These are phyloP conservation scores for Alcis repandata DNA, from an alignment of 2,888 invertebrate species.

Conservation along the genomic window DNA sequence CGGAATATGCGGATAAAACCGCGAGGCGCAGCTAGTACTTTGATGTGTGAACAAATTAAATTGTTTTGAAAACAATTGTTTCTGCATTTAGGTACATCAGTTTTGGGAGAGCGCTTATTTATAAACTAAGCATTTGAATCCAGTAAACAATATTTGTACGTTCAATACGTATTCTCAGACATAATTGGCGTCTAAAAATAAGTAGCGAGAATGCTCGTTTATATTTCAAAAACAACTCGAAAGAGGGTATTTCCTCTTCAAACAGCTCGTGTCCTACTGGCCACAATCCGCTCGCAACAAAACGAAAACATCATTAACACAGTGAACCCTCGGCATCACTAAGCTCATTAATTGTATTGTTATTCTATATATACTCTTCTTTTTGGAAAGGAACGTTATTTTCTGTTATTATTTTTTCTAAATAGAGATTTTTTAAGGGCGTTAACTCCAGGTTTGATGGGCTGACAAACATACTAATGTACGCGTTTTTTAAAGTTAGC, in stretches of 20 bases:
- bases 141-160: too few relatives aligned
- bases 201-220: too few relatives aligned
- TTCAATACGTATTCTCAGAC: too few relatives aligned
- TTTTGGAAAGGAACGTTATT: conserved; percentile 6
- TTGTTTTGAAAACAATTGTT: too few relatives aligned
- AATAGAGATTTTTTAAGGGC: background rate
- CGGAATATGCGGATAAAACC: too few relatives aligned
- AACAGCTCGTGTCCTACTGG: background rate
- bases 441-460: background rate
- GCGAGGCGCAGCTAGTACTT: too few relatives aligned
- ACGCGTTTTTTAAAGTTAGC: too few relatives aligned
- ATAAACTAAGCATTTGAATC: too few relatives aligned
- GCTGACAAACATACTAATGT: background rate
- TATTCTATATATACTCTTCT: conserved; percentile 5
- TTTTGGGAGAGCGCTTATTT: too few relatives aligned
- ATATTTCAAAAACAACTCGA: background rate
- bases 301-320: conserved; percentile 29
- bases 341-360: conserved; percentile 31
- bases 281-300: background rate
- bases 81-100: too few relatives aligned
- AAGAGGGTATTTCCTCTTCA: background rate
- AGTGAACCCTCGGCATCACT: conserved; percentile 18
- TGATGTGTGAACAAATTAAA: too few relatives aligned
- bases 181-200: too few relatives aligned
- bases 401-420: background rate